Evolutionary conservation across 1,140 invertebrate genomes (phyloP), one percentile per base, ranked within the genome.

Genomic region (Camponotus pennsylvanicus): DNA sequence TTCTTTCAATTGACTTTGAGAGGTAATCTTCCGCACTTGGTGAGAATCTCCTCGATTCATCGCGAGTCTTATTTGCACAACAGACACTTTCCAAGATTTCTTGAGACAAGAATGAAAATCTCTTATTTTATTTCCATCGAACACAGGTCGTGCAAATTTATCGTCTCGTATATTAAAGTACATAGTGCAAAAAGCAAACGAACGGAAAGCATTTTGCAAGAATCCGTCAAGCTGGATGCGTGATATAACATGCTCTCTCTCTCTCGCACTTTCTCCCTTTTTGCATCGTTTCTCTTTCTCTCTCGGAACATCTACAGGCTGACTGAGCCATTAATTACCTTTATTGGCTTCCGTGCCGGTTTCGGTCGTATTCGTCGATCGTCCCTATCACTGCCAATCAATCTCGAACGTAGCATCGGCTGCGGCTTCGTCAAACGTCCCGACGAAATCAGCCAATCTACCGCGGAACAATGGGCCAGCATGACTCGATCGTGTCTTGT

Each of bases 301-400:
- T 3, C 18, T 63, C 69, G 40, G 75, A 87, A 87, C 87, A 90
- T 88, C 84, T 89, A 90, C 67, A 45, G 85, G 61, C 66, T 40
- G 78, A 67, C 37, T 73, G 61, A 78, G 87, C 91, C 92, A 92
- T 93, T 93, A 92, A 92, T 92, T 93, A 93, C 91, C 91, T 89
- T 92, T 91, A 93, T 92, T 92, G 92, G 92, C 91, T 92, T 92
- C 90, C 86, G 91, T 91, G 88, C 89, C 91, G 90, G 92, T 88
- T 91, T 90, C 88, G 88, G 89, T 52, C 82, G 89, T 90, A 87
- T 89, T 92, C 87, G 88, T 90, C 92, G 92, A 93, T 93, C 92
- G 91, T 91, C 92, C 92, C 90, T 94, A 93, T 94, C 93, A 92
- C 87, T 88, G 90, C 87, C 93, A 92, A 94, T 94, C 92, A 93